Evolutionary conservation across 2,888 invertebrate species (phyloP).

Genomic region (Maniola hyperantus): DNA sequence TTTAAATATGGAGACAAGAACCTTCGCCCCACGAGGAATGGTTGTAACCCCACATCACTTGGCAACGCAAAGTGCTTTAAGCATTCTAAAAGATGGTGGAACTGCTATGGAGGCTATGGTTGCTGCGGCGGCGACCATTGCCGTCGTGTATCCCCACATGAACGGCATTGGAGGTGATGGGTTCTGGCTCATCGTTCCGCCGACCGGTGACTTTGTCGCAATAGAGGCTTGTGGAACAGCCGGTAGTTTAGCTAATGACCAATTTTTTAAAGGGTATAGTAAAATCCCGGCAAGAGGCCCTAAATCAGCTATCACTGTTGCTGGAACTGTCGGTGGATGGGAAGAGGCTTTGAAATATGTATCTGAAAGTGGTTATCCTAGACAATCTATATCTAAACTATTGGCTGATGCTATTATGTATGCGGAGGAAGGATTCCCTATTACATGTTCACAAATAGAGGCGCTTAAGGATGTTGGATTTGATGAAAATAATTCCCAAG

Average conservation of each 20-base stretch:
- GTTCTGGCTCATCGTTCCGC: constrained; percentile 73
- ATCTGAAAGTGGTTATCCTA: constrained; percentile 63
- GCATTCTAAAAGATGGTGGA: constrained; percentile 66
- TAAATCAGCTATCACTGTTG: constrained; percentile 67
- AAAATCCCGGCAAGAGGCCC: constrained; percentile 62
- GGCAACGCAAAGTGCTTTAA: constrained; percentile 68
- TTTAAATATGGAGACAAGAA: constrained; percentile 52
- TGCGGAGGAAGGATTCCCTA: constrained; percentile 66
- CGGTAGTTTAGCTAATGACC: constrained; percentile 62
- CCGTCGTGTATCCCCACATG: constrained; percentile 74
- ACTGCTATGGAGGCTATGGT: constrained; percentile 74
- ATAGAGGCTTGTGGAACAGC: constrained; percentile 72
- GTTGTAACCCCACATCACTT: constrained; percentile 74
- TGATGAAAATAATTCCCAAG: constrained; percentile 37
- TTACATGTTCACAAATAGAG: constrained; percentile 52
- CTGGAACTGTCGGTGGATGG: constrained; percentile 74
- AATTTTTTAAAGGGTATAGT: constrained; percentile 54
- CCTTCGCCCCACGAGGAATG: constrained; percentile 62
- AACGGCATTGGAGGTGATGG: constrained; percentile 72
- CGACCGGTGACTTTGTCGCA: constrained; percentile 62
- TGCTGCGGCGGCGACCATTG: constrained; percentile 70
- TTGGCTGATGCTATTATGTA: constrained; percentile 67
- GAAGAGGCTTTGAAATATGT: constrained; percentile 70
- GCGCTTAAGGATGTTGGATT: constrained; percentile 33
- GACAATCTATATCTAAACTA: constrained; percentile 55